phyloP scores from a whole-genome alignment of 2,113 vertebrate genomes.

The Prochilodus magdalenae region DNA sequence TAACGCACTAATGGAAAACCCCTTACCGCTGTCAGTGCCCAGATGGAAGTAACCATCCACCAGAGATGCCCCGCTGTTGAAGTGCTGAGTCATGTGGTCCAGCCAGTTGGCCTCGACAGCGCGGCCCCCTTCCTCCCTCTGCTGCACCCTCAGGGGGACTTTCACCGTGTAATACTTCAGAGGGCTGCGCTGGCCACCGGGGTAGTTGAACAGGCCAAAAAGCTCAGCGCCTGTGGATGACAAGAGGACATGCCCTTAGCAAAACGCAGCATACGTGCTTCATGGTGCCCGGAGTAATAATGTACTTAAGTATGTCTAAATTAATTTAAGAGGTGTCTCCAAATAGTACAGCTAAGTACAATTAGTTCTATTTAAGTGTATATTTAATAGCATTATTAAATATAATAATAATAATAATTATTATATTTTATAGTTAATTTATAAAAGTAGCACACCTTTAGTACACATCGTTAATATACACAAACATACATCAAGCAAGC shows the following conservation, averaged over 20 bases:
- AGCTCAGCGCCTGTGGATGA: conserved; percentile 83
- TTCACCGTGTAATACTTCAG: conserved; percentile 91
- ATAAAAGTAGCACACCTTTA: too few relatives aligned
- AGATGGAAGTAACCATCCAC: conserved; percentile 93
- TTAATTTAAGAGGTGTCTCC: too few relatives aligned
- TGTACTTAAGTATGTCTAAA: too few relatives aligned
- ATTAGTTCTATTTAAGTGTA: too few relatives aligned
- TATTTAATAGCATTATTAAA: too few relatives aligned
- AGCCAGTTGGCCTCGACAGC: conserved; percentile 94
- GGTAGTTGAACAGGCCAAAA: conserved; percentile 91
- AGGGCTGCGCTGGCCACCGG: conserved; percentile 75
- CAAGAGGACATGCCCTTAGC: neutral
- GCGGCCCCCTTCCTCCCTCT: conserved; percentile 82
- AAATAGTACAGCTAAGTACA: too few relatives aligned
- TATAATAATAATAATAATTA: too few relatives aligned
- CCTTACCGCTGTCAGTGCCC: conserved; percentile 81
- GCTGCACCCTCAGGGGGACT: conserved; percentile 89
- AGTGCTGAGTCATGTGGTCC: conserved; percentile 98
- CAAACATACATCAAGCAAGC: too few relatives aligned
- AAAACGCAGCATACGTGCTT: neutral
- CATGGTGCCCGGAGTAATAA: too few relatives aligned
- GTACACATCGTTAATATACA: too few relatives aligned
- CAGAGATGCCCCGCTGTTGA: conserved; percentile 91
- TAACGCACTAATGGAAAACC: neutral
- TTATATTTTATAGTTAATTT: too few relatives aligned